Evolutionary conservation across 2,888 invertebrate genomes (phyloP).

Genomic region (Agapostemon virescens): DNA sequence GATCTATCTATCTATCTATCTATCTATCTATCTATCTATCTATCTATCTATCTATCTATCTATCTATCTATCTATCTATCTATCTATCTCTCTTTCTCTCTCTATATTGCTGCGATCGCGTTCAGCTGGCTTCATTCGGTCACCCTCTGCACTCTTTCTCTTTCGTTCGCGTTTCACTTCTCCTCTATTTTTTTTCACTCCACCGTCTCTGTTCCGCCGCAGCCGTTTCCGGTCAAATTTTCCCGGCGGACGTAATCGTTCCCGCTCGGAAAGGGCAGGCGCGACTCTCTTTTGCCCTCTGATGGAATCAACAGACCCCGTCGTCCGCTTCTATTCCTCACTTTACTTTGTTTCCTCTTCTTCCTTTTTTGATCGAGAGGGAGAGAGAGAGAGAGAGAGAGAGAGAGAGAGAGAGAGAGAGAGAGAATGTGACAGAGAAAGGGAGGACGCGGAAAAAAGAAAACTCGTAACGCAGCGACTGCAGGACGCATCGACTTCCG

Average conservation of each 20-base stretch:
- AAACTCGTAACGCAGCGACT: conserved; percentile 1
- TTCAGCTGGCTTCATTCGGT: conserved; percentile 41
- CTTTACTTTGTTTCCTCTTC: neutral
- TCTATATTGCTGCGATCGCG: conserved; percentile 2
- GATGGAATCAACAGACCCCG: conserved; percentile 41
- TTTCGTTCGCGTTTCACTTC: neutral
- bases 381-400: conserved; percentile 28
- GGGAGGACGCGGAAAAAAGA: neutral
- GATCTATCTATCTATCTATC: too few relatives aligned
- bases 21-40: neutral
- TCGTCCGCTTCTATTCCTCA: conserved; percentile 14
- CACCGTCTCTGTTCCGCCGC: conserved; percentile 15
- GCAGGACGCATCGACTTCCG: conserved; percentile 30
- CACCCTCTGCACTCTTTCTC: neutral
- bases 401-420: too few relatives aligned
- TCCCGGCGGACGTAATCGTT: conserved; percentile 63
- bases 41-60: neutral
- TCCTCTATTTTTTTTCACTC: conserved; percentile 3
- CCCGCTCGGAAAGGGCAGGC: conserved; percentile 46
- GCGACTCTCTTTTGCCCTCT: conserved; percentile 54
- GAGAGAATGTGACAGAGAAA: neutral
- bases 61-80: too few relatives aligned
- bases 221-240: conserved; percentile 65
- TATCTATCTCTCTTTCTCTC: neutral
- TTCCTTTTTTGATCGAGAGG: neutral